Conservation (phyloP, 2,888 invertebrate species). For the Lasioglossum lativentre region DNA sequence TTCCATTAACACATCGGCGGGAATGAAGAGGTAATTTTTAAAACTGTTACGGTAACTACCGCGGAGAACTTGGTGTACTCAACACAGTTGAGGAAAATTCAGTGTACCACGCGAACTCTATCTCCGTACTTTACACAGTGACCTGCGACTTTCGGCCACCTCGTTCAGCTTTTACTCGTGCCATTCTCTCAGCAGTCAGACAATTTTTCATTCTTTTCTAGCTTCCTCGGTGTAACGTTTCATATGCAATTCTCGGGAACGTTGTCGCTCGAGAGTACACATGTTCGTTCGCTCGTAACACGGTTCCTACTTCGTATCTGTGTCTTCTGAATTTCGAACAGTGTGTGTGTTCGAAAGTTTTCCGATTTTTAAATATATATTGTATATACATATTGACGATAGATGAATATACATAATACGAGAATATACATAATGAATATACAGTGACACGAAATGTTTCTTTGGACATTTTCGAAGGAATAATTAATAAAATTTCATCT, state of each 20-base stretch:
- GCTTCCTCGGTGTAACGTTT: not conserved
- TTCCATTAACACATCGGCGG: not conserved
- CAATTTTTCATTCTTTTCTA: not conserved
- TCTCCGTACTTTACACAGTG: not conserved
- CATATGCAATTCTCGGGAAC: constrained; percentile 1
- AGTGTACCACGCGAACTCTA: not conserved
- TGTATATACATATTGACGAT: not conserved
- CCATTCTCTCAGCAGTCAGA: not conserved
- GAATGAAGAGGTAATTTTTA: not conserved
- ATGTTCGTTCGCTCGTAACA: not conserved
- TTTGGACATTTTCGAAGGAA: not conserved
- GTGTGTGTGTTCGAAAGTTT: not conserved
- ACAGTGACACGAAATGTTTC: not conserved
- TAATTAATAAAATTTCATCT: not conserved
- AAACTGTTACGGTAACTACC: not conserved
- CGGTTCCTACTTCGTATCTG: not conserved
- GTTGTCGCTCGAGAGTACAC: not conserved
- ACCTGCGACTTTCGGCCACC: not conserved
- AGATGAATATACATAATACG: too few relatives aligned
- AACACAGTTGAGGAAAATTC: not conserved
- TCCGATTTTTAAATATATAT: too few relatives aligned
- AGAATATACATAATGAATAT: too few relatives aligned
- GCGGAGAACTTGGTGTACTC: not conserved
- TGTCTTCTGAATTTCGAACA: not conserved
- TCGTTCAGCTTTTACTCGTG: not conserved